These are phyloP conservation scores for Pangasius larnaudii DNA, from an alignment of 2,797 vertebrate species.

Conservation along the genomic window DNA sequence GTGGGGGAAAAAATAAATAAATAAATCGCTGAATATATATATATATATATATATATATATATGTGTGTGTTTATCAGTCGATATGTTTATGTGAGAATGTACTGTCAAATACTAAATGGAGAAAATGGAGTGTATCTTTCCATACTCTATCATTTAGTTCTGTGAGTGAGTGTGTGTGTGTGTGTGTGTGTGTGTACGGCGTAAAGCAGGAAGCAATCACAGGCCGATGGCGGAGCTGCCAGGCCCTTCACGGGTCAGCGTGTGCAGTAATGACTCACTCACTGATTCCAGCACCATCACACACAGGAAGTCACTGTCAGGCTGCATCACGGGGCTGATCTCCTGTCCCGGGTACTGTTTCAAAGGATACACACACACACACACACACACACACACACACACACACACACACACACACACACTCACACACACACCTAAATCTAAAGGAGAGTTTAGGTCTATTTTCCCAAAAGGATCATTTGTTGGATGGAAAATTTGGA, in stretches of 20 bases:
- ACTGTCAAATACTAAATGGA: not conserved
- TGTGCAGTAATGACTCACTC: conserved; percentile 62
- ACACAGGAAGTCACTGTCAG: conserved; percentile 66
- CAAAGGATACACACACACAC: conserved; percentile 48
- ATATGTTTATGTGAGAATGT: not conserved
- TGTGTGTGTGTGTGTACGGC: conserved; percentile 26
- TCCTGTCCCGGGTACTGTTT: conserved; percentile 59
- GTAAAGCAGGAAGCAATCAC: conserved; percentile 68
- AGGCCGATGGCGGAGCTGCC: conserved; percentile 56
- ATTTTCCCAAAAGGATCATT: conserved; percentile 32
- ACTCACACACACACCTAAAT: conserved; percentile 23
- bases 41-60: not conserved
- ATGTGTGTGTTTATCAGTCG: conserved; percentile 4
- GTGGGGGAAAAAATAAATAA: not conserved
- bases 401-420: conserved; percentile 23
- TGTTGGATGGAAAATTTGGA: conserved; percentile 18
- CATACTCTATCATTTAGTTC: conserved; percentile 3
- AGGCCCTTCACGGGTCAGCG: conserved; percentile 66
- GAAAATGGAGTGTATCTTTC: conserved; percentile 8
- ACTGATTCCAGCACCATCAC: conserved; percentile 64
- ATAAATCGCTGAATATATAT: not conserved
- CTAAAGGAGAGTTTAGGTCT: conserved; percentile 25
- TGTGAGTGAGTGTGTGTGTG: conserved; percentile 31
- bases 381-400: conserved; percentile 43
- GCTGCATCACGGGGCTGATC: conserved; percentile 62